Evolutionary conservation across 2,113 vertebrate genomes (phyloP).

Genomic region (Sminthopsis crassicaudata): DNA sequence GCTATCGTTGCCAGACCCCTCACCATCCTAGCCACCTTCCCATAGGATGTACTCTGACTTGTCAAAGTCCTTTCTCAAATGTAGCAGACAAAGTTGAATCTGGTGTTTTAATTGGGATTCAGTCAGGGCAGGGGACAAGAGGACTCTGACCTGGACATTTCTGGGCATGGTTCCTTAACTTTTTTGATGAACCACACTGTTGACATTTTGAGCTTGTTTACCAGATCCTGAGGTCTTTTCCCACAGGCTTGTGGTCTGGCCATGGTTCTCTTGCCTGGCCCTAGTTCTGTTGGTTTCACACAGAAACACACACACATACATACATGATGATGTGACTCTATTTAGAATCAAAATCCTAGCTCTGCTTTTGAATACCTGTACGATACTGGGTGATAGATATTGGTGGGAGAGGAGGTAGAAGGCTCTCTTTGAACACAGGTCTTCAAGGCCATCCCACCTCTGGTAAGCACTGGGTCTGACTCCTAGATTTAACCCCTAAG

Average conservation of each 20-base stretch:
- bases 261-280: too few relatives aligned
- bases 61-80: neutral
- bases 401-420: neutral
- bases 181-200: neutral
- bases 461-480: neutral
- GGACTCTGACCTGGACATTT: neutral
- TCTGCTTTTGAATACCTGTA: neutral
- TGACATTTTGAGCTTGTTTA: neutral
- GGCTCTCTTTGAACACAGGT: neutral
- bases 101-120: neutral
- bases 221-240: neutral
- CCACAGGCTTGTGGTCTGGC: neutral
- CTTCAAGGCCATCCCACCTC: neutral
- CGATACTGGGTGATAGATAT: neutral
- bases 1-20: neutral
- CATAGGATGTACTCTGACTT: neutral
- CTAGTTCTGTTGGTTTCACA: neutral
- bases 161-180: neutral
- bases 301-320: neutral
- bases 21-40: neutral
- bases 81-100: neutral
- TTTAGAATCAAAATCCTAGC: neutral
- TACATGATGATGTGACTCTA: neutral
- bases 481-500: neutral
- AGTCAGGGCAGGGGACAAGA: neutral